phyloP scores from a whole-genome alignment of 2,113 vertebrate species.

The Lipotes vexillifer region DNA sequence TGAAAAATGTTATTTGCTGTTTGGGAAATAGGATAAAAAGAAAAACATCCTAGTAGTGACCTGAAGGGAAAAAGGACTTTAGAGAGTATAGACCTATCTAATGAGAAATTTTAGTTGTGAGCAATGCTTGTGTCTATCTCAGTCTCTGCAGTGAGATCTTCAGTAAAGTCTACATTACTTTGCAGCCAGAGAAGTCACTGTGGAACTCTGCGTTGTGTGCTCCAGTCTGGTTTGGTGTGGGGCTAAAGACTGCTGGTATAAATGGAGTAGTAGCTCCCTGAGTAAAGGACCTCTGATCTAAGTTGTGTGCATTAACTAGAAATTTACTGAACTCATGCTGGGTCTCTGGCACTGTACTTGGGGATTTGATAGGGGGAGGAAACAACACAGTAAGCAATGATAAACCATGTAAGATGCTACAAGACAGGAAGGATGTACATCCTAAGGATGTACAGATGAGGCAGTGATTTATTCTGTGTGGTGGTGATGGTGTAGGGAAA shows the following conservation, averaged over 20 bases:
- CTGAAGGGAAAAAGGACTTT: neutral
- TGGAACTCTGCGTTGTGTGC: neutral
- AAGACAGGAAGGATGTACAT: neutral
- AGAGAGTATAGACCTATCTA: neutral
- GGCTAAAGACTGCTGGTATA: neutral
- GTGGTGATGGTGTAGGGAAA: neutral
- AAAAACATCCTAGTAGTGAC: neutral
- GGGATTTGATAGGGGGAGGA: neutral
- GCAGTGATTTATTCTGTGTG: neutral
- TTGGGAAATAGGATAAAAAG: neutral
- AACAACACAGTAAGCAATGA: neutral
- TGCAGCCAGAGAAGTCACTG: neutral
- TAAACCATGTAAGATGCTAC: neutral
- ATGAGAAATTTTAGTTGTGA: neutral
- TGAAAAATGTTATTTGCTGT: neutral
- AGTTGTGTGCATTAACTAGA: neutral
- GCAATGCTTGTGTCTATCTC: neutral
- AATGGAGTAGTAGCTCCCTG: neutral
- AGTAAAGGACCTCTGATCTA: neutral
- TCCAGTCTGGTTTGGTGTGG: neutral
- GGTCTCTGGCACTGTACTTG: neutral
- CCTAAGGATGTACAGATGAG: neutral
- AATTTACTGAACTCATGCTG: neutral
- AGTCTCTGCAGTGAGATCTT: neutral
- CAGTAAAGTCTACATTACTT: neutral